Conservation (phyloP, 1,140 invertebrate species). For the Leguminivora glycinivorella region DNA sequence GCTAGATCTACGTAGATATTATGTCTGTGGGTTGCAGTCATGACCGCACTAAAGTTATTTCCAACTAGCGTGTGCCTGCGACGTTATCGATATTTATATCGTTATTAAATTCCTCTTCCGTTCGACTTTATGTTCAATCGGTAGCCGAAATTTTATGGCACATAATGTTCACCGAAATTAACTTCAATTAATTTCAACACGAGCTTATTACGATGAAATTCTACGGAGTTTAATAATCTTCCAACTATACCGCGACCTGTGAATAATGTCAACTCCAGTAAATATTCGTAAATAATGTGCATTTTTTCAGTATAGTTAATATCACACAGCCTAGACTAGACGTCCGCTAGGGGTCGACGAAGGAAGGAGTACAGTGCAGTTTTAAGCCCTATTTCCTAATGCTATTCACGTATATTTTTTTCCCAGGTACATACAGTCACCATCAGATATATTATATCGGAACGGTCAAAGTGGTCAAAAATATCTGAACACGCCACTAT, state of each 20-base stretch:
- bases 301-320: too few species aligned
- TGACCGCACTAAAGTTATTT: constrained; percentile 61
- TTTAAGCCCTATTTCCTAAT: too few species aligned
- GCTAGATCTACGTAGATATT: neutral
- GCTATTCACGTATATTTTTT: too few species aligned
- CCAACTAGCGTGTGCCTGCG: constrained; percentile 32
- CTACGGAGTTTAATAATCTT: neutral
- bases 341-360: too few species aligned
- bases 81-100: constrained; percentile 3
- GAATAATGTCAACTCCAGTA: neutral
- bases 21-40: constrained; percentile 41
- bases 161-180: constrained; percentile 7
- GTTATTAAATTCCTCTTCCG: constrained; percentile 17
- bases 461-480: too few species aligned
- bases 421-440: too few species aligned
- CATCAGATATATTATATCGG: too few species aligned
- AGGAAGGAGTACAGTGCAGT: too few species aligned
- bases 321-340: too few species aligned
- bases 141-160: constrained; percentile 5
- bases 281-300: too few species aligned
- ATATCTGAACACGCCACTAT: too few species aligned
- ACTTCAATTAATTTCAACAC: neutral
- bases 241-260: neutral
- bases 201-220: neutral
- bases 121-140: constrained; percentile 5